Conservation (phyloP, 2,113 vertebrate genomes). For the Rafetus swinhoei region DNA sequence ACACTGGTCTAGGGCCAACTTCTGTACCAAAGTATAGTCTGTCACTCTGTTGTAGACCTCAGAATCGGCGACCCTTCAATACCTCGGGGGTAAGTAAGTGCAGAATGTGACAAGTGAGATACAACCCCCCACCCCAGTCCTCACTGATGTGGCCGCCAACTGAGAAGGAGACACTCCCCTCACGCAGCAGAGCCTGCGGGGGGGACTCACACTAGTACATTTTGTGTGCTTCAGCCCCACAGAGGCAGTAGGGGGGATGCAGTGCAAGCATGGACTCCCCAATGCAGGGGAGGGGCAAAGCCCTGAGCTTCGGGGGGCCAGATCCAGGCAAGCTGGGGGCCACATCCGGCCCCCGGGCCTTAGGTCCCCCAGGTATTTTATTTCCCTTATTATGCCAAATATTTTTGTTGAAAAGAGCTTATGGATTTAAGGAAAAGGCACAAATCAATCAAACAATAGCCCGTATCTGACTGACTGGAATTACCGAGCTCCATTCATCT, state of each 20-base stretch:
- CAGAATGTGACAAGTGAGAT: background rate
- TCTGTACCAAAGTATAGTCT: background rate
- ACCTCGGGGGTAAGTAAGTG: rapidly evolving
- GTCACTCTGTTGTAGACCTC: background rate
- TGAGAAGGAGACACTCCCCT: too few species aligned
- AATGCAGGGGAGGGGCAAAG: too few species aligned
- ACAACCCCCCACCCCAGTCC: too few species aligned
- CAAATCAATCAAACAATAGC: background rate
- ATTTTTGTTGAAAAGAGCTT: background rate
- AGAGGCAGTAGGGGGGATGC: too few species aligned
- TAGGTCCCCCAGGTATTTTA: background rate
- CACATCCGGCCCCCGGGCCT: too few species aligned
- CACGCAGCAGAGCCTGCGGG: too few species aligned
- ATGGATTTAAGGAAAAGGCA: rapidly evolving
- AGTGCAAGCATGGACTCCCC: too few species aligned
- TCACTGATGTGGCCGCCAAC: too few species aligned
- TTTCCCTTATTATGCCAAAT: background rate
- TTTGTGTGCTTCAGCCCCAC: too few species aligned
- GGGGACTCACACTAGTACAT: too few species aligned
- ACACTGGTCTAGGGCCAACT: background rate
- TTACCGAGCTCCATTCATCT: background rate
- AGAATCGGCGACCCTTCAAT: background rate
- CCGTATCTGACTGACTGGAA: background rate
- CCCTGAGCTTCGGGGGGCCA: too few species aligned
- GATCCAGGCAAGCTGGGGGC: too few species aligned